Conservation (phyloP, 2,888 invertebrate species). For the Odontothrips loti region DNA sequence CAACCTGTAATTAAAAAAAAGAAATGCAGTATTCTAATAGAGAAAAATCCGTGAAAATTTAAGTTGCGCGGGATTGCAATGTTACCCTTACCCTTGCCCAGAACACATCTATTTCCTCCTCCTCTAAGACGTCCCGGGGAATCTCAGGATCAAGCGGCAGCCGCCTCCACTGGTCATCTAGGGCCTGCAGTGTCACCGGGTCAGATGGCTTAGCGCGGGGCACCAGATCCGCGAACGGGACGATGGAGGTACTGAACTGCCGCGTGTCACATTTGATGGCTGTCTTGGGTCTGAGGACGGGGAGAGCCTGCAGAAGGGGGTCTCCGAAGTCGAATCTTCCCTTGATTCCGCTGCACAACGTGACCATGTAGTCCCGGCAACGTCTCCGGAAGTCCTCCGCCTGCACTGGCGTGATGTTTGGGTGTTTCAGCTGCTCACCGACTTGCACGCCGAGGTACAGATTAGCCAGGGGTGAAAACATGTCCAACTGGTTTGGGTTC, state of each 20-base stretch:
- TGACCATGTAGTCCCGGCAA: slow-evolving; percentile 37
- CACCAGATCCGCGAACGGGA: neutral
- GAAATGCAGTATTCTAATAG: no score
- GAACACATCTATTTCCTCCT: slow-evolving; percentile 36
- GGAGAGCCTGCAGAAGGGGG: slow-evolving; percentile 31
- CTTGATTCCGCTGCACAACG: slow-evolving; percentile 37
- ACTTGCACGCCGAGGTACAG: slow-evolving; percentile 36
- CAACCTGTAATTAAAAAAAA: neutral
- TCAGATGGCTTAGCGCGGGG: slow-evolving; percentile 25
- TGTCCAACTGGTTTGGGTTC: slow-evolving; percentile 32
- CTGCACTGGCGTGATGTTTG: slow-evolving; percentile 31
- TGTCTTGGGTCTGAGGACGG: slow-evolving; percentile 34
- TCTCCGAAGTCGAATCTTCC: slow-evolving; percentile 38
- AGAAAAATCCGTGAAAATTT: neutral
- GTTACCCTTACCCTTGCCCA: slow-evolving; percentile 36
- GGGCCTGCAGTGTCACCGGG: slow-evolving; percentile 31
- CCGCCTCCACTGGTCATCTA: slow-evolving; percentile 38
- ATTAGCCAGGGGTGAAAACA: slow-evolving; percentile 34
- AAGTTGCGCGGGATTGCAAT: neutral
- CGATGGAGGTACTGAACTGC: neutral
- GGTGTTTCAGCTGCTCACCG: slow-evolving; percentile 33
- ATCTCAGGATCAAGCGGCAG: slow-evolving; percentile 31
- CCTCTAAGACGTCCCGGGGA: slow-evolving; percentile 34
- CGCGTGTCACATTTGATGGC: slow-evolving; percentile 20
- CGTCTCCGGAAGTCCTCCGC: slow-evolving; percentile 35